Evolutionary conservation across 2,888 invertebrate genomes (phyloP), one percentile per base, ranked within the genome.

Genomic region (Leptopilina myrica): DNA sequence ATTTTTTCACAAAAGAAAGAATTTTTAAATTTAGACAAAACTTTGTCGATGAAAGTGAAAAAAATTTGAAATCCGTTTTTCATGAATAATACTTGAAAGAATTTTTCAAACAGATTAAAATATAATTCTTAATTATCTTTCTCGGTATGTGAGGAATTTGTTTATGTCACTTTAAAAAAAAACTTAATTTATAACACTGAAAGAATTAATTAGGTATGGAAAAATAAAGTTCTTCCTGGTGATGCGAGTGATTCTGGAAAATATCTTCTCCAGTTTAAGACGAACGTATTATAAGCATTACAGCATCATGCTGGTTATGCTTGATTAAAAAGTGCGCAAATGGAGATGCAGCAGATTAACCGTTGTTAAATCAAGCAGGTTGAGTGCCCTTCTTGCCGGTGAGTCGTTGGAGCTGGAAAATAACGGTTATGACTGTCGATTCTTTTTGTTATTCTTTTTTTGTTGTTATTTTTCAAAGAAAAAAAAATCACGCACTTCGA

Each of bases 341-440:
- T 78, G 65, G 64, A 79, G 80, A 80, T 80, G 79, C 64, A 76
- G 79, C 73, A 81, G 69, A 64, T 86, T 83, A 83, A 76, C 79
- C 65, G 77, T 64, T 67, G 67, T 83, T 82, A 85, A 80, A 81
- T 92, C 91, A 92, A 89, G 92, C 91, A 46, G 91, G 88, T 81
- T 90, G 91, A 79, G 87, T 88, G 80, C 88, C 89, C 85, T 90
- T 91, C 87, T 90, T 92, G 83, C 87, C 86, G 84, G 90, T 91
- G 84, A 92, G 89, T 80, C 88, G 90, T 85, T 92, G 92, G 85
- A 92, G 89, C 92, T 92, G 91, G 53, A 91, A 92, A 89, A 89
- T 79, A 89, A 89, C 75, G 82, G 66, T 81, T 75, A 79, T 85
- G 77, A 78, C 78, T 76, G 67, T 78, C 9, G 67, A 77, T 67